Evolutionary conservation across 2,113 vertebrate genomes (phyloP).

Genomic region (Campylomormyrus tamandua): DNA sequence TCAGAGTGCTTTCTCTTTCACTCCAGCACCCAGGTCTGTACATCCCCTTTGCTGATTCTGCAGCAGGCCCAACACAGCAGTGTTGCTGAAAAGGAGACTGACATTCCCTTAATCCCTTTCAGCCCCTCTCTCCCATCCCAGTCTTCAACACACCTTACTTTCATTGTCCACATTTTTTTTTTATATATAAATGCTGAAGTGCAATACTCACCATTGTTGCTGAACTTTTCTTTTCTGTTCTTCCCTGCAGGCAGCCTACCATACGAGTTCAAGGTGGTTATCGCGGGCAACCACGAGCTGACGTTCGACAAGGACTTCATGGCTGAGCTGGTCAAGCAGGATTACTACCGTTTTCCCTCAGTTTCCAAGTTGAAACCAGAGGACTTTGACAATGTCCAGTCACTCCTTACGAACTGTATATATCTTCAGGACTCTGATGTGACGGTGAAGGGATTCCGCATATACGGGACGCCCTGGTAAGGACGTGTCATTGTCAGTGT

Average conservation of each 20-base stretch:
- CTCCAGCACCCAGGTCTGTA: background rate
- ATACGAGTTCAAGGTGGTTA: constrained; percentile 98
- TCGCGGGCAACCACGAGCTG: constrained; percentile 98
- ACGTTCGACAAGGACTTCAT: constrained; percentile 99
- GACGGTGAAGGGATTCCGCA: constrained; percentile 95
- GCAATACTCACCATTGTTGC: background rate
- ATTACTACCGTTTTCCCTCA: constrained; percentile 98
- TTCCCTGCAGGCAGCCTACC: constrained; percentile 80
- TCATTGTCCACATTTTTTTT: background rate
- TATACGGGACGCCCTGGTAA: constrained; percentile 97
- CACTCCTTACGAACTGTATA: constrained; percentile 96
- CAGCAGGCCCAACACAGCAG: background rate
- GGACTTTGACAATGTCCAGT: constrained; percentile 99
- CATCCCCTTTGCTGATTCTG: background rate
- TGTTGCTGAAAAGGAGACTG: background rate
- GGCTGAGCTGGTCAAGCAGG: constrained; percentile 98
- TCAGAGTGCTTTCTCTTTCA: background rate
- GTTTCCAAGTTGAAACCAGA: constrained; percentile 99
- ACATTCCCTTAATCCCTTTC: background rate
- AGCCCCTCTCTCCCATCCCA: background rate
- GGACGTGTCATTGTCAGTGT: constrained; percentile 26
- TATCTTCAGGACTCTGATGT: constrained; percentile 98
- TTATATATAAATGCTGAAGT: background rate
- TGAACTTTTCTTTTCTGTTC: constrained; percentile 15
- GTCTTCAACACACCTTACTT: background rate